Base-by-base conservation (phyloP, 2,888 invertebrate genomes). In the Stegophylla sp. region DNA sequence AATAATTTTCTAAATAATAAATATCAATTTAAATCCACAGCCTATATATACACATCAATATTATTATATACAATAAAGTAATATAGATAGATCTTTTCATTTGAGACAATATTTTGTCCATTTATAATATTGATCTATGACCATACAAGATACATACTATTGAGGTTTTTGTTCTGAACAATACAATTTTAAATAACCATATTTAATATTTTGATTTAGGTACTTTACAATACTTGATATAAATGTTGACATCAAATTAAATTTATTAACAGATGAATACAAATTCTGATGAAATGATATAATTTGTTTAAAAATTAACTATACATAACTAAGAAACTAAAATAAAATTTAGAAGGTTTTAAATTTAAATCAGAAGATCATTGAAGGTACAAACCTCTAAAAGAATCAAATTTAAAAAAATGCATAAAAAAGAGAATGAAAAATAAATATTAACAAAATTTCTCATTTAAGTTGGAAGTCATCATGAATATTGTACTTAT, bases 1-100 rank as follows among this genome's bases (percentile, higher is more conserved):
- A 28, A 77, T 69, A 77, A 77, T 77, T 77, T 56, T 77, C 77
- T 77, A 77, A 77, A 53, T 76, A 67, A 56, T 77, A 77, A 69
- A 53, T 76, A 67, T 67, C 69, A 77, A 69, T 77, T 56, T 66
- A 67, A 59, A 69, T 77, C 77, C 77, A 77, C 77, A 77, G 77
- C 67, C 77, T 69, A 77, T 77, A 77, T 69, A 59, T 77, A 77
- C 77, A 77, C 64, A 67, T 28, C 67, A 45, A 77, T 77, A n/a
- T 5, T 34, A 77, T 59, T 67, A 69, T 69, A 69, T 67, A 77
- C 77, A 77, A 69, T 67, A 53, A 59, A 69, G 66, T 59, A 69
- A 67, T 77, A 67, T 59, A 69, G 67, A 67, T 59, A 69, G 67
- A 77, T 77, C 45, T 26, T 59, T 43, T 59, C 1, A 20, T 77